phyloP scores from a whole-genome alignment of 2,888 invertebrate species.

The Dexiosoma caninum region DNA sequence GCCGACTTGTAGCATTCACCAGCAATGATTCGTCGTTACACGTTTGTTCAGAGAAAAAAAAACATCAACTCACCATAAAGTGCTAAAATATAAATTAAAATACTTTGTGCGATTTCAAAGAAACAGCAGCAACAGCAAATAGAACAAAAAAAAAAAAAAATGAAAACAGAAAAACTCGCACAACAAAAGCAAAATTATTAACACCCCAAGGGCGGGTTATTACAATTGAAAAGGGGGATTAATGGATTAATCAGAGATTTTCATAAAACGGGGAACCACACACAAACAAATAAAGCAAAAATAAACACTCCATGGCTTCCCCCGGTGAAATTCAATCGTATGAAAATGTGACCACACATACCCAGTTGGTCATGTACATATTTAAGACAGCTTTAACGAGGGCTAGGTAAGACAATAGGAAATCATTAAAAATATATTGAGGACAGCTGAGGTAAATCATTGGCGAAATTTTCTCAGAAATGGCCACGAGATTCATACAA shows the following conservation, averaged over 20 bases:
- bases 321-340: too few relatives aligned
- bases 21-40: not conserved
- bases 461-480: too few relatives aligned
- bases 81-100: constrained; percentile 62
- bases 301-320: not conserved
- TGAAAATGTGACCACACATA: too few relatives aligned
- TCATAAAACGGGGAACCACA: not conserved
- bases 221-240: constrained; percentile 52
- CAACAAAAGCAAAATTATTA: constrained; percentile 48
- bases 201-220: constrained; percentile 60
- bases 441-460: too few relatives aligned
- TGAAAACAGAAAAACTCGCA: not conserved
- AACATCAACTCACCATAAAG: constrained; percentile 53
- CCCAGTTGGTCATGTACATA: too few relatives aligned
- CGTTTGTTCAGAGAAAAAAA: constrained; percentile 45
- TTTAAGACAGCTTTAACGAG: too few relatives aligned
- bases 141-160: not conserved
- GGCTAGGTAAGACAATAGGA: too few relatives aligned
- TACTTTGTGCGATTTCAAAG: constrained; percentile 50
- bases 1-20: constrained; percentile 8
- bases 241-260: constrained; percentile 63
- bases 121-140: not conserved
- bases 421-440: too few relatives aligned
- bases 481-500: too few relatives aligned
- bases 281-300: not conserved